phyloP scores from a whole-genome alignment of 1,140 invertebrate genomes.

The Drosophila kanapiae region DNA sequence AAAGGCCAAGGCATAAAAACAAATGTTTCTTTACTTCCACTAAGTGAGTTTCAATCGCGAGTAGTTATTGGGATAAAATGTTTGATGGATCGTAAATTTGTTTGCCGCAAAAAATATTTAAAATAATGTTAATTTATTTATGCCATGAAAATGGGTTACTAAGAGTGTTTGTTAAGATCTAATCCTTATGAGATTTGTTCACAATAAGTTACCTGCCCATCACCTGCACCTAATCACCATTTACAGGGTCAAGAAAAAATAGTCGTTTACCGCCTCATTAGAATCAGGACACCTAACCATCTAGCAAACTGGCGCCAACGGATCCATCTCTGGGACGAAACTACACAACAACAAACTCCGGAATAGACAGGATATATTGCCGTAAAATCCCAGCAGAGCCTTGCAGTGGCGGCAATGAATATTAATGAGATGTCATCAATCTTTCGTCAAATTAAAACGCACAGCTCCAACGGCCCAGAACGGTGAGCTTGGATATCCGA shows the following conservation, averaged over 20 bases:
- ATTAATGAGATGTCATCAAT: constrained; percentile 85
- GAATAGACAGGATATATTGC: constrained; percentile 72
- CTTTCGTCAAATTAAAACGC: constrained; percentile 84
- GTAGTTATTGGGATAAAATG: no score
- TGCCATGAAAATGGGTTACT: neutral
- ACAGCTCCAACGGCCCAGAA: constrained; percentile 62
- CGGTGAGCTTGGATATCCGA: constrained; percentile 32
- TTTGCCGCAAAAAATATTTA: no score
- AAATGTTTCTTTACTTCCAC: no score
- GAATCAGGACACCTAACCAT: constrained; percentile 51
- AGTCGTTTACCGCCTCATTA: constrained; percentile 74
- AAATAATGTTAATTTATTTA: no score
- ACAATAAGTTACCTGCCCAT: constrained; percentile 14
- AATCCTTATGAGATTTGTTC: constrained; percentile 4
- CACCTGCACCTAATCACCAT: constrained; percentile 12
- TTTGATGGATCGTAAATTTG: no score
- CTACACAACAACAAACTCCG: constrained; percentile 38
- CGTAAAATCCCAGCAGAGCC: constrained; percentile 69
- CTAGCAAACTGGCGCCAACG: constrained; percentile 10
- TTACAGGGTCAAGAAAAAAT: constrained; percentile 21
- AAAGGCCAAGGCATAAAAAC: neutral
- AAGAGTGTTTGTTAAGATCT: no score
- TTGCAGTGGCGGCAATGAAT: constrained; percentile 74
- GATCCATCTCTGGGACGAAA: constrained; percentile 20
- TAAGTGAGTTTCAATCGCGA: no score